phyloP scores from a whole-genome alignment of 2,888 invertebrate genomes.

The Drosophila infuscata region DNA sequence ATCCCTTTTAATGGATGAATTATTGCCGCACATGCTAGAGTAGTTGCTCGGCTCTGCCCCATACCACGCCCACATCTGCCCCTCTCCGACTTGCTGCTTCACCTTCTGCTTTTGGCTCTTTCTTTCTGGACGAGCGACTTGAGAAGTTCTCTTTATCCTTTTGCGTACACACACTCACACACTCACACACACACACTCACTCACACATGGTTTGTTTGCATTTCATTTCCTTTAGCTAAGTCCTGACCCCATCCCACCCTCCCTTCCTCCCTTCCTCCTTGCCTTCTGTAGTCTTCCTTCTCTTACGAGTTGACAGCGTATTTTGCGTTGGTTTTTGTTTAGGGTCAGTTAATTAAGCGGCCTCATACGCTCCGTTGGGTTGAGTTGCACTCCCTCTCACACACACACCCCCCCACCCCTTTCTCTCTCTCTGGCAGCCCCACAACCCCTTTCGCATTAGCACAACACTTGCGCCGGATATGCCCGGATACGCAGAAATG shows the following conservation, averaged over 20 bases:
- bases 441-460: slow-evolving; percentile 39
- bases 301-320: slow-evolving; percentile 55
- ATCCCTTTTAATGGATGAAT: slow-evolving; percentile 85
- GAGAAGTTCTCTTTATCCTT: slow-evolving; percentile 58
- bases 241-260: background rate
- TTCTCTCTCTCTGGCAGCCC: background rate
- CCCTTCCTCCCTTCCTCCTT: background rate
- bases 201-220: slow-evolving; percentile 69
- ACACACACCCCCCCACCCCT: background rate
- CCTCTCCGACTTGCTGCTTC: background rate
- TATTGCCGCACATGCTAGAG: slow-evolving; percentile 84
- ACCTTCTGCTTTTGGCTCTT: slow-evolving; percentile 35
- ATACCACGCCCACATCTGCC: background rate
- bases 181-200: slow-evolving; percentile 13
- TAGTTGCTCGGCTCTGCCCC: slow-evolving; percentile 67
- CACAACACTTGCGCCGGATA: slow-evolving; percentile 27
- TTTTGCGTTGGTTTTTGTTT: slow-evolving; percentile 27
- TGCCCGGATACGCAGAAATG: slow-evolving; percentile 61
- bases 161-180: slow-evolving; percentile 34
- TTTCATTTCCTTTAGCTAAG: slow-evolving; percentile 74
- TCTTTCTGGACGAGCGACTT: slow-evolving; percentile 22
- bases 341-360: slow-evolving; percentile 75
- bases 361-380: slow-evolving; percentile 36
- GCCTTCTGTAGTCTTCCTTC: background rate
- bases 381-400: background rate